Evolutionary conservation across 2,113 vertebrate species (phyloP).

Genomic region (Lonchura striata): DNA sequence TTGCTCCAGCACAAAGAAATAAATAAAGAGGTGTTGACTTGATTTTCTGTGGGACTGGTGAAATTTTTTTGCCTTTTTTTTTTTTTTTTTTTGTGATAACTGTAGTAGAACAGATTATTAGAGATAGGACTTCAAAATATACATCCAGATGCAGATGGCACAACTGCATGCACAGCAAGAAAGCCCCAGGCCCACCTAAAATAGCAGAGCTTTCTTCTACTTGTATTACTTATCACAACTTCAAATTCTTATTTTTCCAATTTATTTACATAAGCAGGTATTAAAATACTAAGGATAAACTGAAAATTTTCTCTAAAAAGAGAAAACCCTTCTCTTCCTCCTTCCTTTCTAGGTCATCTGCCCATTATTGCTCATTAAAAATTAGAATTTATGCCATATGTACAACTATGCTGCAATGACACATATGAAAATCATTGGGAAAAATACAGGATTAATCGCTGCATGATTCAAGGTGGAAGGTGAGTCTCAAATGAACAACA

Average conservation of each 20-base stretch:
- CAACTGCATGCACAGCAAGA: not conserved
- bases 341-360: not conserved
- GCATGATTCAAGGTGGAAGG: not conserved
- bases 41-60: not conserved
- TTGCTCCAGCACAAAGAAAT: not conserved
- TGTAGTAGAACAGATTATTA: not conserved
- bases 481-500: not conserved
- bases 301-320: not conserved
- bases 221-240: not conserved
- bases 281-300: not conserved
- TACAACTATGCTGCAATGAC: not conserved
- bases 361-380: not conserved
- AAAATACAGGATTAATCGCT: not conserved
- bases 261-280: not conserved
- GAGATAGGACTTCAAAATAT: not conserved
- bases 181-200: not conserved
- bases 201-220: not conserved
- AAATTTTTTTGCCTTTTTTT: fast-evolving
- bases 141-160: not conserved
- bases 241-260: not conserved
- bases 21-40: not conserved
- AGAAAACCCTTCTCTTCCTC: not conserved
- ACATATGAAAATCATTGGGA: not conserved
- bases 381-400: not conserved
- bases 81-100: not conserved